These are phyloP conservation scores for Drosophila tropicalis DNA, from an alignment of 1,140 invertebrate species.

Conservation along the genomic window DNA sequence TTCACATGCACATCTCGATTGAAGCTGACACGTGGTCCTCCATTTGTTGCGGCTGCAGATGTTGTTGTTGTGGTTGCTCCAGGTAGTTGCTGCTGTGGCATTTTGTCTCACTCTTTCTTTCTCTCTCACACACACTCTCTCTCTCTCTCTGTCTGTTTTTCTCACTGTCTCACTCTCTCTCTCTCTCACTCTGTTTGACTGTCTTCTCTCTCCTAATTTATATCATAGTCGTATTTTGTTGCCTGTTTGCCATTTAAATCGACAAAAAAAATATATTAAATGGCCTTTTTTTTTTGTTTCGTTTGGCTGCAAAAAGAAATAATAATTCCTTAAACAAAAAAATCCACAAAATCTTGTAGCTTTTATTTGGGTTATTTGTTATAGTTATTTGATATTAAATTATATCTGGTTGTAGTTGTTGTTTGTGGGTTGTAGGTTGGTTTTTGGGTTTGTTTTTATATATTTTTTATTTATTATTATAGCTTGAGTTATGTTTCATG, in stretches of 20 bases:
- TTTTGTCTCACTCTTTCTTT: slow-evolving; percentile 29
- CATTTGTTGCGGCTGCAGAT: slow-evolving; percentile 61
- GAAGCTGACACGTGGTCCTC: slow-evolving; percentile 91
- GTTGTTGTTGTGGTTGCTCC: slow-evolving; percentile 32
- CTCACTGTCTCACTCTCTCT: background rate
- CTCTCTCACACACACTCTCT: slow-evolving; percentile 5
- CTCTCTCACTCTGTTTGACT: slow-evolving; percentile 45
- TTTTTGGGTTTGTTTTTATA: slow-evolving; percentile 45
- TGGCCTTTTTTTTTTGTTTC: slow-evolving; percentile 17
- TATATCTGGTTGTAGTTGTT: slow-evolving; percentile 15
- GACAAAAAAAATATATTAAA: slow-evolving; percentile 33
- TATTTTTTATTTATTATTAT: slow-evolving; percentile 42
- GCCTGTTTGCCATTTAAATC: slow-evolving; percentile 45
- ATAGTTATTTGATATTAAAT: slow-evolving; percentile 31
- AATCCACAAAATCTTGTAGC: slow-evolving; percentile 22
- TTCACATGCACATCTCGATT: slow-evolving; percentile 95
- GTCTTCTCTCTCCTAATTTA: slow-evolving; percentile 54
- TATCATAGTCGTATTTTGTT: slow-evolving; percentile 40
- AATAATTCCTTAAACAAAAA: slow-evolving; percentile 45
- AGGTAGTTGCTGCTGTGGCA: slow-evolving; percentile 42
- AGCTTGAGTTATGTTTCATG: slow-evolving; percentile 38
- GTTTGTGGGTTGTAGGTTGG: slow-evolving; percentile 2
- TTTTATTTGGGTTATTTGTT: slow-evolving; percentile 31
- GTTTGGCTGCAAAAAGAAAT: slow-evolving; percentile 58
- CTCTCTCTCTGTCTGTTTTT: background rate